Percentiles rank a stretch among this genome's conserved stretches.
Conservation (phyloP, 2,113 vertebrate genomes). For the Peromyscus maniculatus region DNA sequence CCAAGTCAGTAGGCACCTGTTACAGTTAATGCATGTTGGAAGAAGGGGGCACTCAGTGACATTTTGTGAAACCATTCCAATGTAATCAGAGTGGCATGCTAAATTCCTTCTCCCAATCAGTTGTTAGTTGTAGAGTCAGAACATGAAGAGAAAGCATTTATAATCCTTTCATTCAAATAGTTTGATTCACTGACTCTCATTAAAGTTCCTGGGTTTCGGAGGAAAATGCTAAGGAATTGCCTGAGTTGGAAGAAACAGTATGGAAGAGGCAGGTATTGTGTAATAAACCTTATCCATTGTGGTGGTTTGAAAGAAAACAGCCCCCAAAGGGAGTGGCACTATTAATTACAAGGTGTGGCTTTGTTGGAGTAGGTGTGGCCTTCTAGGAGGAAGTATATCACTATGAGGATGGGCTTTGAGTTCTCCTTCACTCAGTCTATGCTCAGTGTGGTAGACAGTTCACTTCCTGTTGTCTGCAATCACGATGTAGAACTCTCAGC, state of each 20-base stretch:
- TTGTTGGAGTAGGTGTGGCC: background rate
- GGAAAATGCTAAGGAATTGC: background rate
- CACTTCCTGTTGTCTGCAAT: background rate
- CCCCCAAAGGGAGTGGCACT: background rate
- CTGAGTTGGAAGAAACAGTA: background rate
- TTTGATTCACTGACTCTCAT: background rate
- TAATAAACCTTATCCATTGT: background rate
- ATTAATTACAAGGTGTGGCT: background rate
- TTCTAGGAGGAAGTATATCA: background rate
- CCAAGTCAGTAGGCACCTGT: background rate
- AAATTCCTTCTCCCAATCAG: background rate
- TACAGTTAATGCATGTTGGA: background rate
- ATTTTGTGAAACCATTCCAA: background rate
- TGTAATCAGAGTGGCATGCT: background rate
- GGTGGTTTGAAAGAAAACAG: background rate
- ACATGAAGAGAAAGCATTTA: background rate
- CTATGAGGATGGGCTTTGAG: background rate
- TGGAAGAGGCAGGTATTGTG: fast-evolving
- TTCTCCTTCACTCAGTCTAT: background rate
- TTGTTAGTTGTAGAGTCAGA: background rate
- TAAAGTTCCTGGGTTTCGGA: background rate
- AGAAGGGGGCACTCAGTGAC: background rate
- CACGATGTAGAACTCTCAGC: background rate
- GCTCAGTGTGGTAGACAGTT: background rate
- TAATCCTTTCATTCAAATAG: background rate